phyloP scores from a whole-genome alignment of 2,888 invertebrate genomes.

The Lochmaea capreae region DNA sequence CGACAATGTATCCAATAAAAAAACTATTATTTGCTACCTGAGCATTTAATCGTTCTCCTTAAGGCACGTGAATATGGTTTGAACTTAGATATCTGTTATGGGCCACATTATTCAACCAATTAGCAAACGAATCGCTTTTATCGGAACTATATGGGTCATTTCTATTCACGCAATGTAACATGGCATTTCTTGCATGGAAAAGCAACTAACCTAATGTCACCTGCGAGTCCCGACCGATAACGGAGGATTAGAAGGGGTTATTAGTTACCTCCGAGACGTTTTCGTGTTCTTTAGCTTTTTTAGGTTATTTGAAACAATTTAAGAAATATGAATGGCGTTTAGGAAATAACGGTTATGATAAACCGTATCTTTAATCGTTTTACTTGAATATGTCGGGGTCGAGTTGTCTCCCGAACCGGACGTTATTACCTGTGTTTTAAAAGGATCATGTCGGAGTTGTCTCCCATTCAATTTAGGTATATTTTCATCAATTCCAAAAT shows the following conservation, averaged over 20 bases:
- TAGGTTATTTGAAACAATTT: slow-evolving; percentile 1
- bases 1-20: background rate
- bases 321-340: slow-evolving; percentile 1
- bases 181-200: slow-evolving; percentile 17
- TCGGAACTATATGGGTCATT: slow-evolving; percentile 11
- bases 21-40: background rate
- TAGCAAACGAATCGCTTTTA: slow-evolving; percentile 18
- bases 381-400: background rate
- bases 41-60: background rate
- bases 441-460: too few relatives aligned
- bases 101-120: slow-evolving; percentile 10
- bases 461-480: too few relatives aligned
- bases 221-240: slow-evolving; percentile 9
- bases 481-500: too few relatives aligned
- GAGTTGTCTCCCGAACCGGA: too few relatives aligned
- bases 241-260: slow-evolving; percentile 13
- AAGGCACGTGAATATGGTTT: background rate
- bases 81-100: slow-evolving; percentile 10
- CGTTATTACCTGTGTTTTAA: too few relatives aligned
- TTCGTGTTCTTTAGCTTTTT: slow-evolving; percentile 8
- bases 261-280: slow-evolving; percentile 11
- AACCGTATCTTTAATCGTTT: background rate
- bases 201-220: slow-evolving; percentile 13
- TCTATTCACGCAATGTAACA: slow-evolving; percentile 16
- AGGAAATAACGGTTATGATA: slow-evolving; percentile 2